Base-by-base conservation (phyloP, 1,140 invertebrate species). In the Eueides isabella region DNA sequence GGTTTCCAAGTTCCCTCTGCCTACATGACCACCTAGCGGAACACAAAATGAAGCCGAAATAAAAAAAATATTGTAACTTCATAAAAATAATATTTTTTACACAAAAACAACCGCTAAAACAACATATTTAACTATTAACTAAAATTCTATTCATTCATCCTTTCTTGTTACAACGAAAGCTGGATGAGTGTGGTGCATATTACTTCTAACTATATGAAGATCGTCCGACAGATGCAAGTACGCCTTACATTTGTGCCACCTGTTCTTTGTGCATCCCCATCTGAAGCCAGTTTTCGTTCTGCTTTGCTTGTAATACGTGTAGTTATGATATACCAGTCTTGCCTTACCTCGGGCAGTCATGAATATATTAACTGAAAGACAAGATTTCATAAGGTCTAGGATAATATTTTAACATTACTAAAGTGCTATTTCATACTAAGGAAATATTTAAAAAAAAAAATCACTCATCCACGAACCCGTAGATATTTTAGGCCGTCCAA, bases 321-420 rank as follows among this genome's bases (percentile, higher is more conserved):
- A 92, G 76, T 92, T 85, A 68, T 88, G 76, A 77, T 84, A 89
- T 0, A 93, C 76, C 31, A 93, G 71, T 23, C 91, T 79, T 80
- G 92, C 91, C 71, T 92, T 93, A 4, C 91, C 91, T n/a, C 90
- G 78, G 11, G 85, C 35, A 33, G 91, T 93, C 91, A 93, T 93
- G 72, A 93, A 93, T 83, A 93, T 93, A 75, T 93, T 93, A 63
- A 93, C 91, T 93, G 91, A 85, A 92, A 92, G 64, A 70, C 78
- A 66, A 79, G n/a, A 72, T 68, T 48, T 55, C 68, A 41, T 82
- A 61, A 79, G n/a, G 71, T 29, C 70, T 75, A 38, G 35, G 16
- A 38, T 38, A 38, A 14, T 38, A 5, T 38, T 38, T 9, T 16
- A 38, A 38, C 14, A 38, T 14, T 16, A 14, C 16, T 14, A 16